These are phyloP conservation scores for Centrocercus urophasianus DNA, from an alignment of 2,113 vertebrate genomes.

Conservation along the genomic window DNA sequence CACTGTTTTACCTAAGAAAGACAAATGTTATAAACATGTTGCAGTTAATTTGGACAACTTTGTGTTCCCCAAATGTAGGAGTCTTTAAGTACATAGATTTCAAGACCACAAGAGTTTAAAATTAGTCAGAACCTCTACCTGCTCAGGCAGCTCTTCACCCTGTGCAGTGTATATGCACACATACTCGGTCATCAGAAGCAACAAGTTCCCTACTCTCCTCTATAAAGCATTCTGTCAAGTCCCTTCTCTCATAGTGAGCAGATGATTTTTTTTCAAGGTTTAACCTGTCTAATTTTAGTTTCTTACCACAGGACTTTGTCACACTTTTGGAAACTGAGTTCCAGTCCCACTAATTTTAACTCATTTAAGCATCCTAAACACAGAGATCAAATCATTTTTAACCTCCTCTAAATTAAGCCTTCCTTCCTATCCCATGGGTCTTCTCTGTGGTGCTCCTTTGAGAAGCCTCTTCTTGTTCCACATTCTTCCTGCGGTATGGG, in stretches of 20 bases:
- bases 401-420: background rate
- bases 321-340: background rate
- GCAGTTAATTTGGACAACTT: background rate
- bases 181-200: background rate
- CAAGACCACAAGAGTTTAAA: background rate
- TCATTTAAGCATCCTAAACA: background rate
- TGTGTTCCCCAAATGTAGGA: background rate
- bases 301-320: background rate
- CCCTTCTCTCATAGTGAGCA: background rate
- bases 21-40: background rate
- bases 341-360: background rate
- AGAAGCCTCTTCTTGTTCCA: background rate
- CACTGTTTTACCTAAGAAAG: background rate
- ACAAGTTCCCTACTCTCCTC: background rate
- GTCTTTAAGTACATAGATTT: background rate
- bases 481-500: background rate
- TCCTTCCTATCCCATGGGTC: background rate
- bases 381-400: background rate
- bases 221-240: fast-evolving
- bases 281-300: background rate
- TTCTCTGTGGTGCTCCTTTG: background rate
- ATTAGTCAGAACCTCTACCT: background rate
- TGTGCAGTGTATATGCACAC: background rate
- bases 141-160: background rate
- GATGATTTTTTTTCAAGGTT: background rate